Conservation (phyloP, 1,140 invertebrate genomes). For the Drosophila bifasciata region DNA sequence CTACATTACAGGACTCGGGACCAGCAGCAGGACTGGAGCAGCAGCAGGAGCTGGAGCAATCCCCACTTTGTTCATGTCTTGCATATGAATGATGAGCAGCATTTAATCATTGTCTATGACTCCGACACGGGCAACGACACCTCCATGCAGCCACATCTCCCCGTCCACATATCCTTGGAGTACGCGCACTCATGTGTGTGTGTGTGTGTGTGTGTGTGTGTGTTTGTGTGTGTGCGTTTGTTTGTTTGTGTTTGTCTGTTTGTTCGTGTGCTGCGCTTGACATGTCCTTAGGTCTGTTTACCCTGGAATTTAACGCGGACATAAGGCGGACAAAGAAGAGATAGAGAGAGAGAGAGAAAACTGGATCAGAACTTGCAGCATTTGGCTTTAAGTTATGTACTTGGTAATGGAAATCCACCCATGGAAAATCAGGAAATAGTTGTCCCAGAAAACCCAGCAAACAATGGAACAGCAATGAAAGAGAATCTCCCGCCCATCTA, state of each 20-base stretch:
- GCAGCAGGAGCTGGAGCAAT: conserved; percentile 6
- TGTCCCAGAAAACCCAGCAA: conserved; percentile 18
- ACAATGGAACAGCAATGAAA: conserved; percentile 14
- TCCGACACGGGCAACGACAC: conserved; percentile 59
- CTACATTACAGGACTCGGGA: conserved; percentile 70
- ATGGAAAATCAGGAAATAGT: too few species aligned
- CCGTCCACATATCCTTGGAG: neutral
- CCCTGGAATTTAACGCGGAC: conserved; percentile 69
- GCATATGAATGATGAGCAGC: conserved; percentile 81
- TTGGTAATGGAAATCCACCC: conserved; percentile 61
- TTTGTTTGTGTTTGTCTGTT: conserved; percentile 62
- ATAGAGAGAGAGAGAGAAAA: too few species aligned
- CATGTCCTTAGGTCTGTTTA: conserved; percentile 80
- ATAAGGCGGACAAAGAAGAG: neutral
- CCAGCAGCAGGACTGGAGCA: neutral
- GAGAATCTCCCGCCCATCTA: too few species aligned
- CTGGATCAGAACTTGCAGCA: conserved; percentile 26
- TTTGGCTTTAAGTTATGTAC: conserved; percentile 75
- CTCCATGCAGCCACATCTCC: conserved; percentile 23
- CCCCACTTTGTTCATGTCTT: conserved; percentile 27
- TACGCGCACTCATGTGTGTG: conserved; percentile 6
- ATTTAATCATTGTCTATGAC: conserved; percentile 82
- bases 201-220: conserved; percentile 6
- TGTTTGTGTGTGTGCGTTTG: conserved; percentile 35
- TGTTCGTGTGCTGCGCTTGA: conserved; percentile 71